Conservation (phyloP, 2,113 vertebrate genomes). For the Lota lota region DNA sequence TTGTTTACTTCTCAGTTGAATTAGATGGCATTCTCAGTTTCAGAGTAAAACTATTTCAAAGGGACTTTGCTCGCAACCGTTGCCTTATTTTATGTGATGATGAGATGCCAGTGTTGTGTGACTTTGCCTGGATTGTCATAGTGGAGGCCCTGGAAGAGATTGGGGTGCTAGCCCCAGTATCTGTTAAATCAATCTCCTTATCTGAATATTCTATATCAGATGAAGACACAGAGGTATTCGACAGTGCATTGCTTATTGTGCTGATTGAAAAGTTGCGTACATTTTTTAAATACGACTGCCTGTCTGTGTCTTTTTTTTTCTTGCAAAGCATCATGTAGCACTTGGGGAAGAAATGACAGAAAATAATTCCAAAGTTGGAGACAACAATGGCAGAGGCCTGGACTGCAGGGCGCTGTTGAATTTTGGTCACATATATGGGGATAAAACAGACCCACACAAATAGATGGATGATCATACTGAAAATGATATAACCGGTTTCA, state of each 20-base stretch:
- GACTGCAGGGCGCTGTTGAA: constrained; percentile 37
- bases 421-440: constrained; percentile 52
- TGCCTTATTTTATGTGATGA: background rate
- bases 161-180: background rate
- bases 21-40: too few relatives aligned
- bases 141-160: background rate
- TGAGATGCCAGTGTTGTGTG: background rate
- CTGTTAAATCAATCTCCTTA: background rate
- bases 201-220: constrained; percentile 8
- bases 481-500: constrained; percentile 62
- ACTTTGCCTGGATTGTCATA: background rate
- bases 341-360: constrained; percentile 55
- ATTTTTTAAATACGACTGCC: constrained; percentile 30
- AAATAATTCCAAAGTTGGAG: constrained; percentile 53
- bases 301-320: constrained; percentile 40
- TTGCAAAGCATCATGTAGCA: constrained; percentile 61
- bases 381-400: constrained; percentile 60
- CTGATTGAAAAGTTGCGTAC: constrained; percentile 21
- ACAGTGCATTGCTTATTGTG: background rate
- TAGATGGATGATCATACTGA: constrained; percentile 64
- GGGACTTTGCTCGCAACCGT: constrained; percentile 21
- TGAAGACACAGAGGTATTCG: background rate
- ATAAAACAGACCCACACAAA: constrained; percentile 67
- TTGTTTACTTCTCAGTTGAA: too few relatives aligned
- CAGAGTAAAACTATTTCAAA: constrained; percentile 8